Evolutionary conservation across 2,888 invertebrate species (phyloP).

Genomic region (Schizaphis graminum): DNA sequence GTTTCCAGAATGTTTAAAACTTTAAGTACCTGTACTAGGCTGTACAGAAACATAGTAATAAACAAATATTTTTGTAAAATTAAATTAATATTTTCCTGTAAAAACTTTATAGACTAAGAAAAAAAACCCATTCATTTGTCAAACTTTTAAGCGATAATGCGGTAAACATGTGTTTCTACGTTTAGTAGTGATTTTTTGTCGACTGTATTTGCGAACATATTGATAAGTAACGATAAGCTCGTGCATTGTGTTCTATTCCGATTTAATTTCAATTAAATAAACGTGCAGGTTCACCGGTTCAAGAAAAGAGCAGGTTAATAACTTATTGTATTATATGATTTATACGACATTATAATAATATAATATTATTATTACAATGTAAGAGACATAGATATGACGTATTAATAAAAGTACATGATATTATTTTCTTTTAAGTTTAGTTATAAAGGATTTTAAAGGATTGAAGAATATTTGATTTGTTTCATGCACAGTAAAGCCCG

Average conservation of each 20-base stretch:
- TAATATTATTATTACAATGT: not conserved
- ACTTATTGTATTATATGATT: not conserved
- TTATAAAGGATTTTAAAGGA: not conserved
- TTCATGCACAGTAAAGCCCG: not conserved
- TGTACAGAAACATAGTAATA: not conserved
- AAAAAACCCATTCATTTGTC: not conserved
- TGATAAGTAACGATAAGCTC: not conserved
- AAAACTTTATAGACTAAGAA: not conserved
- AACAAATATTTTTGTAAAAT: not conserved
- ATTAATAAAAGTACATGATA: not conserved
- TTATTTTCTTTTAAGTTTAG: not conserved
- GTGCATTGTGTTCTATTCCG: not conserved
- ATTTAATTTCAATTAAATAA: constrained; percentile 8
- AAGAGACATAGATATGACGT: not conserved
- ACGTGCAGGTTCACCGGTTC: not conserved
- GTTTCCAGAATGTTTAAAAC: not conserved
- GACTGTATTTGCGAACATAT: not conserved
- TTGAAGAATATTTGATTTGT: not conserved
- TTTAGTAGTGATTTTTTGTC: not conserved
- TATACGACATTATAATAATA: not conserved
- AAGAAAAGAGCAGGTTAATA: constrained; percentile 5
- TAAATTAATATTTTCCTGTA: not conserved
- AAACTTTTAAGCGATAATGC: not conserved
- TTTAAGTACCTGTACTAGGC: too few species aligned
- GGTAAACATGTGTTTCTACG: not conserved